Evolutionary conservation across 37 sponge, comb jelly and placozoan species (phyloP).

Genomic region (Aphrocallistes beatrix): DNA sequence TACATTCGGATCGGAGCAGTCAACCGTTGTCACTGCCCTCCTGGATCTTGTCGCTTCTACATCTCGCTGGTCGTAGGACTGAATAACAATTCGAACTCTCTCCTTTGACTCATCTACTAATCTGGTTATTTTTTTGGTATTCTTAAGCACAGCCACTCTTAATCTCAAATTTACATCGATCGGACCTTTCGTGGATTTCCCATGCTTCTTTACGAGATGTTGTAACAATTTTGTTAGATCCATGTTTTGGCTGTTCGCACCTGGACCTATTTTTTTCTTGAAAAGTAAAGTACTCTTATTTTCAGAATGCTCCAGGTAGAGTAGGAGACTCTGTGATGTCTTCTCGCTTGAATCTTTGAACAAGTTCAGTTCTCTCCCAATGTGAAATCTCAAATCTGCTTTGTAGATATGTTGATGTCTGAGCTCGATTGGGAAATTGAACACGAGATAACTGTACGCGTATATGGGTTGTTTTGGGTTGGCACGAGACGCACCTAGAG

Average conservation of each 20-base stretch:
- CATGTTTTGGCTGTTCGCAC: not conserved
- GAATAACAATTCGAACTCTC: not conserved
- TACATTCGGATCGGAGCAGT: not conserved
- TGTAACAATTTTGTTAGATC: not conserved
- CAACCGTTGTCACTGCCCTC: not conserved
- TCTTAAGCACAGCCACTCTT: not conserved
- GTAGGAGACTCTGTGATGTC: not conserved
- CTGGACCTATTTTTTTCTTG: not conserved
- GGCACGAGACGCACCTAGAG: not conserved
- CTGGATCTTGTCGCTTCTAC: not conserved
- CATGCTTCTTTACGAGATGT: not conserved
- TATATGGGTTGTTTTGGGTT: not conserved
- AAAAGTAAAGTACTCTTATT: not conserved
- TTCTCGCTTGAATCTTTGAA: not conserved
- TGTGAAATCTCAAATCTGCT: not conserved
- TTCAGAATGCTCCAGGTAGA: not conserved
- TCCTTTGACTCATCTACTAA: not conserved
- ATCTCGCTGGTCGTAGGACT: constrained; percentile 12
- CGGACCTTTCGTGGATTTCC: not conserved
- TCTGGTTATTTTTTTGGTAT: not conserved
- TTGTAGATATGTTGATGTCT: not conserved
- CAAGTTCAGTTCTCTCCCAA: constrained; percentile 13
- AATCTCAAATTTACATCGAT: not conserved
- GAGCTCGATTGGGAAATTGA: not conserved
- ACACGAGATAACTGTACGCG: not conserved